Evolutionary conservation across 2,888 invertebrate genomes (phyloP).

Genomic region (Epsilonema sp.): DNA sequence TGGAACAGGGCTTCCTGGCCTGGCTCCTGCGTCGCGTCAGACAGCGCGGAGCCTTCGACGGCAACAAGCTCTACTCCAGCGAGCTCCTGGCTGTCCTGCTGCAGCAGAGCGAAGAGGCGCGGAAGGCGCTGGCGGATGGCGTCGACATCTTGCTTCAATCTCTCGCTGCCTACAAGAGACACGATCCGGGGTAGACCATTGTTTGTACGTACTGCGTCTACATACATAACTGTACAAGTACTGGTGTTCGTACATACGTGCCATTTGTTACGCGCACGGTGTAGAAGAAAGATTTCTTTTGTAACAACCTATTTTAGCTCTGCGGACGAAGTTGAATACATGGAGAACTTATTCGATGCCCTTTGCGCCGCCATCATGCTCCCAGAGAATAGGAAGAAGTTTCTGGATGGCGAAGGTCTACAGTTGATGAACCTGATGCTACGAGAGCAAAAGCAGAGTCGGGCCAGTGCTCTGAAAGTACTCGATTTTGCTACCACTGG

Average conservation of each 20-base stretch:
- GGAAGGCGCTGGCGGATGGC: slow-evolving; percentile 44
- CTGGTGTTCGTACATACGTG: no score
- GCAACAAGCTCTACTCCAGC: slow-evolving; percentile 44
- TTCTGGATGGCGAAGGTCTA: slow-evolving; percentile 83
- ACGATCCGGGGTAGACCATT: no score
- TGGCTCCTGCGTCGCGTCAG: slow-evolving; percentile 73
- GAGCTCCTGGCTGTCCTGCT: slow-evolving; percentile 85
- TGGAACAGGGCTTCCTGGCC: slow-evolving; percentile 66
- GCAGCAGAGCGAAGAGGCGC: slow-evolving; percentile 55
- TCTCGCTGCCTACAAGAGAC: slow-evolving; percentile 22
- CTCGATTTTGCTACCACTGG: slow-evolving; percentile 92
- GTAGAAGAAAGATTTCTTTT: slow-evolving; percentile 84
- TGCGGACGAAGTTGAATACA: slow-evolving; percentile 83
- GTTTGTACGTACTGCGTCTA: no score
- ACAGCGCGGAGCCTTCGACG: slow-evolving; percentile 18
- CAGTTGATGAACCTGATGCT: slow-evolving; percentile 99
- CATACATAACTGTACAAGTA: no score
- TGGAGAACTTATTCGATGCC: slow-evolving; percentile 94
- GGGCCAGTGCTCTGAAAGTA: slow-evolving; percentile 87
- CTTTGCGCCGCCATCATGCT: slow-evolving; percentile 80
- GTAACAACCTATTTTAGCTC: no score
- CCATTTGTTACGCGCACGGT: slow-evolving; percentile 64
- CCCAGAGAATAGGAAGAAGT: slow-evolving; percentile 65
- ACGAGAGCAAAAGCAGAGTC: slow-evolving; percentile 74
- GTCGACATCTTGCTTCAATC: slow-evolving; percentile 63